Percentiles rank a stretch among this genome's conserved stretches.
Conservation (phyloP, 1,140 invertebrate genomes). For the Bombus terrestris region DNA sequence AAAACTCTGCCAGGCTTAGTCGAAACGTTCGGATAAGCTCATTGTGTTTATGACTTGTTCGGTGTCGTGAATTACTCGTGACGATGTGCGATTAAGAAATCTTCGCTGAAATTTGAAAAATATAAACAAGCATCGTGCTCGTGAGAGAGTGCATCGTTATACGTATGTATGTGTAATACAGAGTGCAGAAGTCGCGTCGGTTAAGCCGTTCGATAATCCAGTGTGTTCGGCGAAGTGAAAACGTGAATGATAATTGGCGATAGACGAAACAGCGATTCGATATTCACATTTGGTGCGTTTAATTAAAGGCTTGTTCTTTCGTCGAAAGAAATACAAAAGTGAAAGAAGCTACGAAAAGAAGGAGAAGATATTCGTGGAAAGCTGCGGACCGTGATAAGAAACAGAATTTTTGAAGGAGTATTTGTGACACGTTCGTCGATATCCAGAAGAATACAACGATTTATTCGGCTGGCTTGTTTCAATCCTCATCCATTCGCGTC, state of each 20-base stretch:
- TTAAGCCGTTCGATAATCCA: neutral
- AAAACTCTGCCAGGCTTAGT: neutral
- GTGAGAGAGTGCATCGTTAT: neutral
- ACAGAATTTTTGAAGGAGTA: neutral
- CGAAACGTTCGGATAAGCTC: neutral
- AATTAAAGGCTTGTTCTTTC: conserved; percentile 1
- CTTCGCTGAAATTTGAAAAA: neutral
- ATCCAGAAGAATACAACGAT: neutral
- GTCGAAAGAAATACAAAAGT: neutral
- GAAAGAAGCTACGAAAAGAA: neutral
- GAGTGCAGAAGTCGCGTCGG: neutral
- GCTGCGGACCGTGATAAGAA: too few relatives aligned
- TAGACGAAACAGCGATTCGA: neutral
- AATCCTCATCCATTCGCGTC: neutral
- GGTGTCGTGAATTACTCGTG: neutral
- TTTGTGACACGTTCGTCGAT: neutral
- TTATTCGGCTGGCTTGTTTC: neutral
- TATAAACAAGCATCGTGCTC: neutral
- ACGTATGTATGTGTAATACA: neutral
- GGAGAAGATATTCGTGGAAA: too few relatives aligned
- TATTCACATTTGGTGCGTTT: neutral
- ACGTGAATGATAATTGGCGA: conserved; percentile 41
- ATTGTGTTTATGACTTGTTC: too few relatives aligned
- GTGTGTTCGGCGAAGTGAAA: conserved; percentile 21
- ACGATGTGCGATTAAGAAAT: neutral